Evolutionary conservation across 2,113 vertebrate species (phyloP).

Genomic region (Muntiacus reevesi): DNA sequence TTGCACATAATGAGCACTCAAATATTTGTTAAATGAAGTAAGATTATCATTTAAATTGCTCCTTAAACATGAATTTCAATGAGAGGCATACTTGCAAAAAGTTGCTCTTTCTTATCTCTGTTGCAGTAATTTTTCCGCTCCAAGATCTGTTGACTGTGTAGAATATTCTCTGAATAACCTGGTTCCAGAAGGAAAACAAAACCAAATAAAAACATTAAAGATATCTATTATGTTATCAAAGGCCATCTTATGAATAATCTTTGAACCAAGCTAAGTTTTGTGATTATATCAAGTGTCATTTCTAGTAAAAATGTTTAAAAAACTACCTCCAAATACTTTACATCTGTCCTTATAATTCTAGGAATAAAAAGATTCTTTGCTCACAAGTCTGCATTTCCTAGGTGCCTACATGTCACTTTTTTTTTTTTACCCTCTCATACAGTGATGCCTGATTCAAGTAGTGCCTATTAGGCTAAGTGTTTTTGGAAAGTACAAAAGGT

Average conservation of each 20-base stretch:
- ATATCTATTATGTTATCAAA: background rate
- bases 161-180: slow-evolving; percentile 99
- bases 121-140: slow-evolving; percentile 95
- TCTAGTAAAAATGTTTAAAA: background rate
- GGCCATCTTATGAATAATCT: background rate
- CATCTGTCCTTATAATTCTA: background rate
- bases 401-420: background rate
- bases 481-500: background rate
- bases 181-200: slow-evolving; percentile 64
- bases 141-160: slow-evolving; percentile 98
- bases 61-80: slow-evolving; percentile 17
- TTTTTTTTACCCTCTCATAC: background rate
- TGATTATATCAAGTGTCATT: slow-evolving; percentile 13
- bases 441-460: background rate
- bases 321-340: background rate
- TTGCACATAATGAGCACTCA: background rate
- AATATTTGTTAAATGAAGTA: slow-evolving; percentile 26
- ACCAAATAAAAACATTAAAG: slow-evolving; percentile 49
- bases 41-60: background rate
- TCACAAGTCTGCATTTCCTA: background rate
- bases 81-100: slow-evolving; percentile 90
- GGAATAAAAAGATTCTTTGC: background rate
- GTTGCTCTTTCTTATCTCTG: slow-evolving; percentile 97
- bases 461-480: background rate
- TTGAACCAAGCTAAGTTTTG: slow-evolving; percentile 22